phyloP scores from a whole-genome alignment of 2,113 vertebrate species.

The Melanerpes formicivorus region DNA sequence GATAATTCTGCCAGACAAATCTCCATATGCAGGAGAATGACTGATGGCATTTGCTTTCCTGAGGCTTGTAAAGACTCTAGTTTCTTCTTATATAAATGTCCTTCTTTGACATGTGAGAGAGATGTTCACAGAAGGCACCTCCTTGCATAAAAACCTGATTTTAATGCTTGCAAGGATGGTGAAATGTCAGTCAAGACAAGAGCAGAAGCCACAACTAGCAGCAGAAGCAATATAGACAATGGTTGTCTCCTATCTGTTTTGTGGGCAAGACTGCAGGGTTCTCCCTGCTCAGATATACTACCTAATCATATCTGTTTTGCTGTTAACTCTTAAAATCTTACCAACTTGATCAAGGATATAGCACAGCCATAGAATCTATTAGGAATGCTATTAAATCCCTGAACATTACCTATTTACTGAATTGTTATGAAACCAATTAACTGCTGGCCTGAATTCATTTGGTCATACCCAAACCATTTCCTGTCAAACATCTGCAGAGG shows the following conservation, averaged over 20 bases:
- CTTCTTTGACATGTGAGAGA: not conserved
- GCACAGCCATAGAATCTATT: not conserved
- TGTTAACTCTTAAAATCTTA: not conserved
- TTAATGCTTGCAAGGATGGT: not conserved
- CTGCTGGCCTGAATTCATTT: constrained; percentile 5
- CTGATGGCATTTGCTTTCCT: not conserved
- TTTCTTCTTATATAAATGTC: not conserved
- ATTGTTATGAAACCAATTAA: constrained; percentile 24
- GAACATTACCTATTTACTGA: not conserved
- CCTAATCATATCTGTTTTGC: not conserved
- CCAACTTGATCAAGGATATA: not conserved
- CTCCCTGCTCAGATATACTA: not conserved
- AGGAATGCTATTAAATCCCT: not conserved
- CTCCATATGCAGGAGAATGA: not conserved
- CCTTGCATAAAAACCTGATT: not conserved
- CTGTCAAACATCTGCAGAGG: constrained; percentile 38
- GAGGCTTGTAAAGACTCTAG: not conserved
- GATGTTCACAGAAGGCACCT: not conserved
- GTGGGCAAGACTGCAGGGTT: not conserved
- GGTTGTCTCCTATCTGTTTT: not conserved
- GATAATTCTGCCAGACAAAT: not conserved
- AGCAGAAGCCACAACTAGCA: not conserved
- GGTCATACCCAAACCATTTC: not conserved
- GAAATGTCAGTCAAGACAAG: not conserved
- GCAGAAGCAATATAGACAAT: not conserved